Evolutionary conservation across 2,888 invertebrate species (phyloP).

Genomic region (Spisula solida): DNA sequence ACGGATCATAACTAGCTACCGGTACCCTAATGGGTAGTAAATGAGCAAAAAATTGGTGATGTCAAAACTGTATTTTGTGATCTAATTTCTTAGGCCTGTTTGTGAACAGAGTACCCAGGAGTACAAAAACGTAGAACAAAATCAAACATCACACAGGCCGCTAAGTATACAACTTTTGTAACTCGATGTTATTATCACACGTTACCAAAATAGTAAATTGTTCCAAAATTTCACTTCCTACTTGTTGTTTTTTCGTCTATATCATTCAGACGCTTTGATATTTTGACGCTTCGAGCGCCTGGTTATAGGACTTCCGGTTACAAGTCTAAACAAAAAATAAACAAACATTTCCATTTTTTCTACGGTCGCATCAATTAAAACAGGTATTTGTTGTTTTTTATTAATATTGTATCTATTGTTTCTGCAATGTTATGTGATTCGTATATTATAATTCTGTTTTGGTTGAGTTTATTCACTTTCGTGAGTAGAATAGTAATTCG

Average conservation of each 20-base stretch:
- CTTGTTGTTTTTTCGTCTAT: not conserved
- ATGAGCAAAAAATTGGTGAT: too few relatives aligned
- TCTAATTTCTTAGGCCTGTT: too few relatives aligned
- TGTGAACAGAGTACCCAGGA: too few relatives aligned
- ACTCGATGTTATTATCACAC: too few relatives aligned
- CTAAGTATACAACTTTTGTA: not conserved
- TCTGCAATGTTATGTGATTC: not conserved
- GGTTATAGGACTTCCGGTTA: conserved; percentile 45
- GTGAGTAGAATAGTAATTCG: not conserved
- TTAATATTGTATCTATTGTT: not conserved
- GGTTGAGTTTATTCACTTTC: not conserved
- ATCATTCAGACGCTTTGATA: not conserved
- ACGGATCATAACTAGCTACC: too few relatives aligned
- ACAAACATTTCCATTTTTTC: conserved; percentile 2
- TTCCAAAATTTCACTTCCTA: conserved; percentile 15
- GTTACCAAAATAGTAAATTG: too few relatives aligned
- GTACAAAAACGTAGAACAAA: too few relatives aligned
- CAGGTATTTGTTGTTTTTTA: conserved; percentile 16
- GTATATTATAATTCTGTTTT: not conserved
- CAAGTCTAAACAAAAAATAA: conserved; percentile 58
- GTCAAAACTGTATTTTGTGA: too few relatives aligned
- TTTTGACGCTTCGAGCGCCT: conserved; percentile 24
- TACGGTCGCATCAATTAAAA: not conserved
- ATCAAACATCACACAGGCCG: too few relatives aligned
- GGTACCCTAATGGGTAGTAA: too few relatives aligned